These are phyloP conservation scores for Sesamia nonagrioides DNA, from an alignment of 1,140 invertebrate species.

Conservation along the genomic window DNA sequence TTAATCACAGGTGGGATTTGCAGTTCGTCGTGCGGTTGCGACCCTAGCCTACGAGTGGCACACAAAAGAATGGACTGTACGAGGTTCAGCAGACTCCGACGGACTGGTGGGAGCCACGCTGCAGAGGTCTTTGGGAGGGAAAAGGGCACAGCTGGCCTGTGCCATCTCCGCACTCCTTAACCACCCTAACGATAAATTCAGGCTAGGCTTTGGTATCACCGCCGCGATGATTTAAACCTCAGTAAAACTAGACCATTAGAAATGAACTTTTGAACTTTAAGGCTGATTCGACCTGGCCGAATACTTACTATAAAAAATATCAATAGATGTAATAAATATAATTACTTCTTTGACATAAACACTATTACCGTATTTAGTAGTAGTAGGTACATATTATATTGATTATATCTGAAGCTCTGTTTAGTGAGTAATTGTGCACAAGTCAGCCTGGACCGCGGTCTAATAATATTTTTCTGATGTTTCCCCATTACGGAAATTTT, in stretches of 20 bases:
- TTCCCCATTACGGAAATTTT: background rate
- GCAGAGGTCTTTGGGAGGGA: constrained; percentile 75
- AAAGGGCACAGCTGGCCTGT: constrained; percentile 71
- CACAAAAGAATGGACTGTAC: constrained; percentile 75
- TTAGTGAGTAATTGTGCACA: background rate
- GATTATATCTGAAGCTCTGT: background rate
- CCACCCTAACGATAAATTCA: constrained; percentile 83
- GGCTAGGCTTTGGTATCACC: constrained; percentile 78
- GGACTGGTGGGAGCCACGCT: constrained; percentile 79
- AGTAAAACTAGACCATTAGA: background rate
- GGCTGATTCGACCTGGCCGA: background rate
- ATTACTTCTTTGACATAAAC: background rate
- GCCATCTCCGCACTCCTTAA: constrained; percentile 80
- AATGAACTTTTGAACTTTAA: background rate
- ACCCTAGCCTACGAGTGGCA: constrained; percentile 81
- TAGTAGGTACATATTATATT: too few relatives aligned
- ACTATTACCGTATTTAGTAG: too few relatives aligned
- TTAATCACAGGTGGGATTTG: constrained; percentile 73
- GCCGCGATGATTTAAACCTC: constrained; percentile 68
- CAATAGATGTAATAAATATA: background rate
- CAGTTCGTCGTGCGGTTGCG: constrained; percentile 73
- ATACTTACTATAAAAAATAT: background rate
- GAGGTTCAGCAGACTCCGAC: constrained; percentile 77
- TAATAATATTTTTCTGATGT: background rate
- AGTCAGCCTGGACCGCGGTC: background rate